These are phyloP conservation scores for Cirrhinus mrigala DNA, from an alignment of 2,797 vertebrate genomes.

Conservation along the genomic window DNA sequence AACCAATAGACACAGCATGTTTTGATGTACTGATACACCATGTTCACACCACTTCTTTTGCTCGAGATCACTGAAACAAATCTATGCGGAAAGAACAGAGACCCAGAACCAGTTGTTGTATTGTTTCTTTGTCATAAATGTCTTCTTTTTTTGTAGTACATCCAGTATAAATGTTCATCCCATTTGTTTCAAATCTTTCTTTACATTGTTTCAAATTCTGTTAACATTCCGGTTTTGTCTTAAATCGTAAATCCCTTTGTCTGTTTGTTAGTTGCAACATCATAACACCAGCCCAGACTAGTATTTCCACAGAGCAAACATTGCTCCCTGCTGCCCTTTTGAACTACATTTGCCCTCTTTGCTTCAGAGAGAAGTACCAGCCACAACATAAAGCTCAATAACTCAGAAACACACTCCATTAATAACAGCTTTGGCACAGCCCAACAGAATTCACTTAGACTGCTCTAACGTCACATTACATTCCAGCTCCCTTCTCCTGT, in stretches of 20 bases:
- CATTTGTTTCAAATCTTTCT: constrained; percentile 16
- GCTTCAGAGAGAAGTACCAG: constrained; percentile 59
- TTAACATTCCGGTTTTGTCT: background rate
- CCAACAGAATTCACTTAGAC: constrained; percentile 53
- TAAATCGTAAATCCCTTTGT: constrained; percentile 13
- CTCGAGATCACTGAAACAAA: background rate
- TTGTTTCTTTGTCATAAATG: background rate
- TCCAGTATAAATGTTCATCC: background rate
- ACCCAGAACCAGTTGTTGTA: background rate
- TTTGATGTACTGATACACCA: background rate
- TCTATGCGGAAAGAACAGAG: background rate
- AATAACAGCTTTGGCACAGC: constrained; percentile 52
- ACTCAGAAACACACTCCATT: constrained; percentile 51
- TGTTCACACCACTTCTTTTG: background rate
- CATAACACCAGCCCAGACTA: constrained; percentile 48
- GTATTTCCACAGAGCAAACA: constrained; percentile 59
- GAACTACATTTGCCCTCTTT: constrained; percentile 53
- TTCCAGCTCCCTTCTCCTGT: constrained; percentile 51
- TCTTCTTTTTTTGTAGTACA: background rate
- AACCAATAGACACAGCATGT: constrained; percentile 6
- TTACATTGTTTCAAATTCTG: background rate
- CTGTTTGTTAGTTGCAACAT: constrained; percentile 58
- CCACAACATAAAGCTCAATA: constrained; percentile 58
- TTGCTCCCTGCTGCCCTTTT: constrained; percentile 60
- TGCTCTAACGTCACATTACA: constrained; percentile 50